A percentile compares a stretch with the other conserved stretches of the same genome.
These are phyloP conservation scores for Cettia cetti DNA, from an alignment of 2,113 vertebrate species.

Conservation along the genomic window DNA sequence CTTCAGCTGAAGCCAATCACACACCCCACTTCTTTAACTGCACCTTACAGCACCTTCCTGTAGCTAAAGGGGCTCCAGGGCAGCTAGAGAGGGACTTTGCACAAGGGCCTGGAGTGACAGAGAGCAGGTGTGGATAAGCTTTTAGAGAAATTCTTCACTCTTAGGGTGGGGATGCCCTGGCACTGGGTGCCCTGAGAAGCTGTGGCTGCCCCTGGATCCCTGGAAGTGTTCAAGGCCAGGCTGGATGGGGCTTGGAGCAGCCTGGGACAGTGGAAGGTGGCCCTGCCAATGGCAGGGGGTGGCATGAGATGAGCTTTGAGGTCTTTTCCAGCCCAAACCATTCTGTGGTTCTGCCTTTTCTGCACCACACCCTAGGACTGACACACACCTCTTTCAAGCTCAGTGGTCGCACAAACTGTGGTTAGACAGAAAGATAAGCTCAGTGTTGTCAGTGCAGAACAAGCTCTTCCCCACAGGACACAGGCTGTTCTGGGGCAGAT, in stretches of 20 bases:
- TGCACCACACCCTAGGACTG: neutral
- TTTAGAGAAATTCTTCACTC: neutral
- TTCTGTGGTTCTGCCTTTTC: neutral
- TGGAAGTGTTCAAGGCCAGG: neutral
- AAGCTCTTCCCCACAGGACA: neutral
- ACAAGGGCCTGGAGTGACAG: neutral
- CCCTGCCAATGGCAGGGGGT: neutral
- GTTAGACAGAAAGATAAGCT: neutral
- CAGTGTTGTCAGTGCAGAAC: neutral
- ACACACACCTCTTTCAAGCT: neutral
- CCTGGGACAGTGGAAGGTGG: rapidly evolving
- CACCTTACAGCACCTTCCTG: neutral
- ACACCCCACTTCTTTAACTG: neutral
- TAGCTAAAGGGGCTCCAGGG: neutral
- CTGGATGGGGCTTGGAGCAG: rapidly evolving
- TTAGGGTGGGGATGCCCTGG: rapidly evolving
- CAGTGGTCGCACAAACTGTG: neutral
- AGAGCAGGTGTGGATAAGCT: neutral
- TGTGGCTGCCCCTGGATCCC: neutral
- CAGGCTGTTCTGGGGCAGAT: neutral
- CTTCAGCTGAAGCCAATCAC: neutral
- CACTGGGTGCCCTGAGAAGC: neutral
- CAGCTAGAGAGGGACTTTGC: neutral
- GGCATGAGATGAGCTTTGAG: neutral
- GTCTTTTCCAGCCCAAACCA: neutral